These are phyloP conservation scores for Theonella swinhoei DNA, from an alignment of 37 sponge, comb jelly and placozoan species.

Conservation along the genomic window DNA sequence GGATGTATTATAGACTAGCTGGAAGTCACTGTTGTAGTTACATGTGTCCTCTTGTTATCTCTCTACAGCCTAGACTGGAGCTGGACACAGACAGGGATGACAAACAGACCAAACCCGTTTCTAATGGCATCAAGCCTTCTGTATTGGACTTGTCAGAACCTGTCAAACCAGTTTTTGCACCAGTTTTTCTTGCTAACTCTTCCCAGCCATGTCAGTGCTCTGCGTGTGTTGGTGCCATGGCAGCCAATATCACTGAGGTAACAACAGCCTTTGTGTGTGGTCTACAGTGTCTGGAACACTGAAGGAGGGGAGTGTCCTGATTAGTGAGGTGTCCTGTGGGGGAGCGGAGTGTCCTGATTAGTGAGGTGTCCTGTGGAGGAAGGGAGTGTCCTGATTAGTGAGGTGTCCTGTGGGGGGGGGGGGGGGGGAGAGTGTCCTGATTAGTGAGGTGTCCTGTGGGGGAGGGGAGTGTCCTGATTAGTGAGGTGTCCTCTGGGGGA, in stretches of 20 bases:
- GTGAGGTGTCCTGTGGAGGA: too few relatives aligned
- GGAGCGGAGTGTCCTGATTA: too few relatives aligned
- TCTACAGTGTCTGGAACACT: too few relatives aligned
- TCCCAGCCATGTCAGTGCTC: constrained; percentile 66
- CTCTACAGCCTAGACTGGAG: background rate
- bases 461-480: too few relatives aligned
- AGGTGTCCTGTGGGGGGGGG: too few relatives aligned
- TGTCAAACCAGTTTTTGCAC: constrained; percentile 1
- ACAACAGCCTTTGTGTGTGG: too few relatives aligned
- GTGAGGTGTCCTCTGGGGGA: too few relatives aligned
- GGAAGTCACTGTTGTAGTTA: background rate
- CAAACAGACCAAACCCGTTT: background rate
- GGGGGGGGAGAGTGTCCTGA: too few relatives aligned
- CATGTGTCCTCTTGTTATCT: background rate
- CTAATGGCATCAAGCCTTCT: constrained; percentile 1
- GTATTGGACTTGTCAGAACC: background rate
- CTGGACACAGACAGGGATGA: background rate
- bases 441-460: too few relatives aligned
- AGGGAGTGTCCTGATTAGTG: too few relatives aligned
- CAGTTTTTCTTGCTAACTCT: constrained; percentile 15
- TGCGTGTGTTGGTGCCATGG: constrained; percentile 72
- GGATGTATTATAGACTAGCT: background rate
- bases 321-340: too few relatives aligned
- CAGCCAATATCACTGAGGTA: constrained; percentile 51
- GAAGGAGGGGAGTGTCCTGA: too few relatives aligned